These are phyloP conservation scores for Siniperca knerii DNA, from an alignment of 2,113 vertebrate species.

Conservation along the genomic window DNA sequence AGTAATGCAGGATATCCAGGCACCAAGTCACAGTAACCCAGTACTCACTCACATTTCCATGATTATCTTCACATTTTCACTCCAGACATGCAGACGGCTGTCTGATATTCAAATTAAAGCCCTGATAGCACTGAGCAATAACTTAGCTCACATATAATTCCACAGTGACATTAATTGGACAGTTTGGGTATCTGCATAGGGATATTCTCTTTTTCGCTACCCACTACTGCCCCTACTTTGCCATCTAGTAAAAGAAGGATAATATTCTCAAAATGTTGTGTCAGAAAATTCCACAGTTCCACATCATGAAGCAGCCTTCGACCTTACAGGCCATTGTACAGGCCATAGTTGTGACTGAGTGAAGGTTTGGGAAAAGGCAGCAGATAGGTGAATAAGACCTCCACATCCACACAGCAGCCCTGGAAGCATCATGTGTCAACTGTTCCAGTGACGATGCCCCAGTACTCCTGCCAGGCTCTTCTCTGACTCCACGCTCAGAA, in stretches of 20 bases:
- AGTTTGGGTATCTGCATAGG: neutral
- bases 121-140: conserved; percentile 8
- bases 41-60: neutral
- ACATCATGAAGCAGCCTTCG: neutral
- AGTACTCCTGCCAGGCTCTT: neutral
- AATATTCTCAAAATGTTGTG: neutral
- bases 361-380: neutral
- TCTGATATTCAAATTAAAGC: conserved; percentile 54
- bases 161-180: neutral
- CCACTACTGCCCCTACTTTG: neutral
- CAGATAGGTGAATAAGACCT: neutral
- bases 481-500: neutral
- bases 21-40: neutral
- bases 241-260: neutral
- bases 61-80: neutral
- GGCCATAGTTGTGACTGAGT: neutral
- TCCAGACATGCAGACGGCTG: neutral
- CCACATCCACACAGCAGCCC: neutral
- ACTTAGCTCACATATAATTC: neutral
- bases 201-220: neutral
- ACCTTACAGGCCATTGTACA: neutral
- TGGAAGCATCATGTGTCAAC: neutral
- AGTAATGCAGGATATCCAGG: neutral
- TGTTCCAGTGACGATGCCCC: conserved; percentile 2
- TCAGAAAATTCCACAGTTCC: neutral